Base-by-base conservation (phyloP, 2,888 invertebrate genomes). In the Palloptera scutellata region DNA sequence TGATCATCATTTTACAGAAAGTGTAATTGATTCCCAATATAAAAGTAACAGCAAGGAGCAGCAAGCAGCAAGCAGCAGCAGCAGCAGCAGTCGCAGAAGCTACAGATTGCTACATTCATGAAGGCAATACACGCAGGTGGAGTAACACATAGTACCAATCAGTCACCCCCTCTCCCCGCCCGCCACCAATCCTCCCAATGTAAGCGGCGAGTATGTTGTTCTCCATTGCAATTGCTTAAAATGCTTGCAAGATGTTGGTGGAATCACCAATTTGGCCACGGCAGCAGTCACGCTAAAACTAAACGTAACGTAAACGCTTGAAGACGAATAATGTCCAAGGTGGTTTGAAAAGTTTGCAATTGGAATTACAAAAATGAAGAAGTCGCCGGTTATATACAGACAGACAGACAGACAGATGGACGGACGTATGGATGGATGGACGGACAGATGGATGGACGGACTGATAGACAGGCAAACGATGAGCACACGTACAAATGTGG, bases 321-420 rank as follows among this genome's bases (percentile, higher is more conserved):
- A 42, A 40, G 19, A 17, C 17, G n/a, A 43, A 19, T 17, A 42
- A 43, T 40, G 58, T 59, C 59, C 42, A 42, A 41, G 30, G 40
- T 42, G 43, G 59, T 3, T 41, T 40, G 62, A 71, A 73, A 42
- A 48, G 77, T 78, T 75, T 75, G 76, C 77, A 79, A 78, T 79
- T 77, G 77, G 77, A 78, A 78, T 79, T 78, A 76, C 79, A 77
- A 77, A 78, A 74, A 30, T 30, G 30, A 30, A 30, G 30, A 30
- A 30, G 30, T 30, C 30, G 30, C 30, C 30, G 30, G 30, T 30
- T 30, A 30, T 30, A 30, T 30, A 30, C 30, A 30, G 3, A 30
- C 19, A 63, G 55, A 52, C 51, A 48, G 53, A 62, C 73, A 75
- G 70, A 64, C 70, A 68, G 62, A 64, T 15, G 58, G 10, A 45